Percentiles rank a stretch among this genome's conserved stretches.
phyloP scores from a whole-genome alignment of 23 tunicate species.

The Diplosoma virens region DNA sequence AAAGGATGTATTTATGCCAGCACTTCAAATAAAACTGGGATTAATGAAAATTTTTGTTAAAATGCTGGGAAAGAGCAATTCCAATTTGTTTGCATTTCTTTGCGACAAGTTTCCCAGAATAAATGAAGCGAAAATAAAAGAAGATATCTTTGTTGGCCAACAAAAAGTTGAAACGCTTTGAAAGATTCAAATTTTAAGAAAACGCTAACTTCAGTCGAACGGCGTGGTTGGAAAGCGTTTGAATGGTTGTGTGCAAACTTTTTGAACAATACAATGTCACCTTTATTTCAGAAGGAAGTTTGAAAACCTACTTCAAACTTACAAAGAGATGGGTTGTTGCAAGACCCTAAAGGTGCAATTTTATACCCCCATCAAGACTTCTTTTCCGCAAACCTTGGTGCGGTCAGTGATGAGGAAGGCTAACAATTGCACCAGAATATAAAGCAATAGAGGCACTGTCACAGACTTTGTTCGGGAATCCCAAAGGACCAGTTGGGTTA shows the following conservation, averaged over 20 bases:
- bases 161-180: conserved; percentile 29
- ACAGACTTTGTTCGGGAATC: too few relatives aligned
- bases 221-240: conserved; percentile 25
- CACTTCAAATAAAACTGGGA: neutral
- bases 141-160: conserved; percentile 35
- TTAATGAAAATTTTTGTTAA: neutral
- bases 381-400: conserved; percentile 31
- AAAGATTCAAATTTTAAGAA: conserved; percentile 19
- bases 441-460: conserved; percentile 31
- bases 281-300: conserved; percentile 24
- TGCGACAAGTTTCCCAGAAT: neutral
- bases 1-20: neutral
- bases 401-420: conserved; percentile 19
- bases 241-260: conserved; percentile 36
- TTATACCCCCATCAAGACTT: conserved; percentile 22
- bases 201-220: conserved; percentile 7
- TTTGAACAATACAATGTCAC: conserved; percentile 24
- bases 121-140: conserved; percentile 35
- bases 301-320: conserved; percentile 26
- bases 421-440: conserved; percentile 28
- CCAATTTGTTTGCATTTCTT: neutral
- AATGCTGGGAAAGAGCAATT: neutral
- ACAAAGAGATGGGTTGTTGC: conserved; percentile 20
- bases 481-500: too few relatives aligned
- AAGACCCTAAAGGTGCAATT: conserved; percentile 40